Conservation (phyloP, 2,888 invertebrate genomes). For the Drosophila bunnanda region DNA sequence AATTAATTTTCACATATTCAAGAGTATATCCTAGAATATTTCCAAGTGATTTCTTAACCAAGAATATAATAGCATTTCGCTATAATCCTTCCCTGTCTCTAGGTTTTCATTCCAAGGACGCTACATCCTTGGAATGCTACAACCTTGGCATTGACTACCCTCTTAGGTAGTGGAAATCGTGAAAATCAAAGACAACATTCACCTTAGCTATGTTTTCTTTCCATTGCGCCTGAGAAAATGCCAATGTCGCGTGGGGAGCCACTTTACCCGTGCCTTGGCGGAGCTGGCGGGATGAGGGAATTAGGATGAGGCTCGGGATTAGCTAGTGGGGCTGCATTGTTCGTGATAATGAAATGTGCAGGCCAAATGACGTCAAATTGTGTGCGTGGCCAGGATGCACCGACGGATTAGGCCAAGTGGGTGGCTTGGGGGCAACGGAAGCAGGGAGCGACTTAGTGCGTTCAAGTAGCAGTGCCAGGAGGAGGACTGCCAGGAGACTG, state of each 20-base stretch:
- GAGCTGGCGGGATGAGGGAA: slow-evolving; percentile 24
- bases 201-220: slow-evolving; percentile 1
- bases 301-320: slow-evolving; percentile 34
- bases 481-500: slow-evolving; percentile 11
- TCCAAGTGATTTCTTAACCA: neutral
- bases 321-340: slow-evolving; percentile 39
- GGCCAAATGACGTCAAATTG: slow-evolving; percentile 69
- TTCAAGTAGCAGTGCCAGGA: slow-evolving; percentile 55
- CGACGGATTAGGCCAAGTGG: slow-evolving; percentile 16
- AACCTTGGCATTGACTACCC: neutral
- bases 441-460: slow-evolving; percentile 56
- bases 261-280: slow-evolving; percentile 60
- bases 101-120: neutral
- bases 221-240: slow-evolving; percentile 51
- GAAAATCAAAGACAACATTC: slow-evolving; percentile 18
- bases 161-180: neutral
- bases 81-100: too few relatives aligned
- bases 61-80: neutral
- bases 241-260: slow-evolving; percentile 48
- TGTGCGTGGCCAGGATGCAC: slow-evolving; percentile 38
- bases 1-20: too few relatives aligned
- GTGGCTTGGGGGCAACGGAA: slow-evolving; percentile 2
- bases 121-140: neutral
- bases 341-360: slow-evolving; percentile 60
- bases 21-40: too few relatives aligned